phyloP scores from a whole-genome alignment of 1,140 invertebrate species.

The Drosophila punjabiensis region DNA sequence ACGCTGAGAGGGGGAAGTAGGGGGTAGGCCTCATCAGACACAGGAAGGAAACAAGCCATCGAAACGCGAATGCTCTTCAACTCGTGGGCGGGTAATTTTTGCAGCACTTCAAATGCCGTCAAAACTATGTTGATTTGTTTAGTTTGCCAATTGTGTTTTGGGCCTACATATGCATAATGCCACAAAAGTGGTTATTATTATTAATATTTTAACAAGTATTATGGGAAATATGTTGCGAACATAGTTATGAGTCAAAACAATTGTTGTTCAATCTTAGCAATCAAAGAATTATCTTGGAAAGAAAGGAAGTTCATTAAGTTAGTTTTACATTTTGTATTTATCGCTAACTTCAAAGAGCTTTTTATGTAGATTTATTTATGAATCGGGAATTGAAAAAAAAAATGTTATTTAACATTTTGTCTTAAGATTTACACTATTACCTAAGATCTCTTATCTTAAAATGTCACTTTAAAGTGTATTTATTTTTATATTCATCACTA shows the following conservation, averaged over 20 bases:
- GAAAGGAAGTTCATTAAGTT: neutral
- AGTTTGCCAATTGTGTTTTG: conserved; percentile 13
- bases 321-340: neutral
- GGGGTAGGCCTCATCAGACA: conserved; percentile 19
- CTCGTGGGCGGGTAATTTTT: conserved; percentile 34
- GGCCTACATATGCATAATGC: conserved; percentile 8
- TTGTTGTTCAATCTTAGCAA: neutral
- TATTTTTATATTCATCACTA: neutral
- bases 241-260: neutral
- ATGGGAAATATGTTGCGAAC: neutral
- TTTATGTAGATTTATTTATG: neutral
- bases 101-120: conserved; percentile 30
- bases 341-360: neutral
- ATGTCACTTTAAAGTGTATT: no score
- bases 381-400: no score
- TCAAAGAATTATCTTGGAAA: neutral
- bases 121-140: conserved; percentile 25
- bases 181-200: no score
- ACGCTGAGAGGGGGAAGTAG: conserved; percentile 16
- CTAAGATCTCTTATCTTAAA: neutral
- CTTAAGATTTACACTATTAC: neutral
- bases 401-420: neutral
- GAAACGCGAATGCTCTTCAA: conserved; percentile 44
- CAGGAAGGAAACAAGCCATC: conserved; percentile 42
- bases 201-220: conserved; percentile 8